Evolutionary conservation across 2,113 vertebrate genomes (phyloP), one percentile per base, ranked within the genome.

Genomic region (Protobothrops flavoviridis): DNA sequence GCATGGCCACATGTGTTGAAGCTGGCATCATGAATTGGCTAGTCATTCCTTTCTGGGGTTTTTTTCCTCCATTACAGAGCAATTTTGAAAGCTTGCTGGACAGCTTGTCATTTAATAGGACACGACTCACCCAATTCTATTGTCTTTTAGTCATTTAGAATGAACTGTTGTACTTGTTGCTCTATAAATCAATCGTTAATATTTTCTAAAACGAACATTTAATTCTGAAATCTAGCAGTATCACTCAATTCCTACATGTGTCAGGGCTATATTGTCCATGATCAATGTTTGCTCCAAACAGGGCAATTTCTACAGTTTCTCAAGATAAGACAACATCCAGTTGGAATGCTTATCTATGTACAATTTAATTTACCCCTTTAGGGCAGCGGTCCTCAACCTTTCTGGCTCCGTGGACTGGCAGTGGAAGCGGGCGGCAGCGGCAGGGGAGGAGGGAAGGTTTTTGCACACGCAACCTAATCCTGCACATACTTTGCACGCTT

Each of bases 281-380:
- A 93, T 95, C 93, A 90, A 92, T 91, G 91, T 90, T 96, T 92
- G 94, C 94, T 94, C 52, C 26, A 55, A 91, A 85, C 24, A 15
- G 26, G 39, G 3, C 23, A 29, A 29, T 4, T 85, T 85, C 23
- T 33, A 4, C 23, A 55, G 52, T 43, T 56, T 20, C 26, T 91
- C 33, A 48, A 13, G n/a, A 21, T 86, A 39, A 33, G 24, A 26
- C 24, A 43, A 20, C 1, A 1, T 57, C 52, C 23, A 20, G 3
- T 87, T 59, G 53, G 43, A 50, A 21, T 5, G n/a, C 9, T 81
- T 91, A 55, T 29, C 39, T 9, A 1, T n/a, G 4, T 91, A 8
- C 21, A 57, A 26, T 11, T 33, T n/a, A 12, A 24, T 74, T 59
- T 85, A 52, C 26, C 33, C 33, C 12, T 3, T 26, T 26, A n/a